These are phyloP conservation scores for Sebastes trivittatus DNA, from an alignment of 2,797 vertebrate genomes.

Conservation along the genomic window DNA sequence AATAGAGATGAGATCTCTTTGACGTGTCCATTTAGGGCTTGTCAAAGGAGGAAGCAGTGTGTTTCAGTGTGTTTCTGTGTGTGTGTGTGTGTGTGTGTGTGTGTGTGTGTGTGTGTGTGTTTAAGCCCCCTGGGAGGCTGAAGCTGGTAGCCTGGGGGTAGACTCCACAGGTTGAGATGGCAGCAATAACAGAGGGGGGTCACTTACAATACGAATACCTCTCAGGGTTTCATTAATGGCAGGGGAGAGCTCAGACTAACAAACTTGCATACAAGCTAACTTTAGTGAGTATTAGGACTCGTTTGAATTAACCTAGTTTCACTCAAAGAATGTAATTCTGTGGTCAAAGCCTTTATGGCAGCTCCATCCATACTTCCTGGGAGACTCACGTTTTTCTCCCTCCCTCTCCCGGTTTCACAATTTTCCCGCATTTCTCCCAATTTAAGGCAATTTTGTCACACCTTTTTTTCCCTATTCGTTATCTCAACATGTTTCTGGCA, in stretches of 20 bases:
- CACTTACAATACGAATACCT: conserved; percentile 40
- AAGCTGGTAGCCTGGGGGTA: conserved; percentile 50
- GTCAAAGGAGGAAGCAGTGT: conserved; percentile 33
- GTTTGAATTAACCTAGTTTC: not conserved
- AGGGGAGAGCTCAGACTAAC: not conserved
- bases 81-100: conserved; percentile 3
- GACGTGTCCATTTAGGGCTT: conserved; percentile 45
- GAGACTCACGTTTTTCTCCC: too few relatives aligned
- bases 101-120: conserved; percentile 6
- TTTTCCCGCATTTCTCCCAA: not conserved
- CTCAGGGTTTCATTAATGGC: conserved; percentile 23
- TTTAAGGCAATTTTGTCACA: not conserved
- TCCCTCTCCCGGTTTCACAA: not conserved
- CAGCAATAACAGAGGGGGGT: conserved; percentile 40
- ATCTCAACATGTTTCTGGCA: not conserved
- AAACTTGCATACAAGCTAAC: conserved; percentile 9
- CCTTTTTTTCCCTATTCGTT: not conserved
- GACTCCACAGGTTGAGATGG: conserved; percentile 69
- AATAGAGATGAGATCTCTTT: conserved; percentile 47
- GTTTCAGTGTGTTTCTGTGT: conserved; percentile 4
- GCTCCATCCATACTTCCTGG: not conserved
- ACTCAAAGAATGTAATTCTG: not conserved
- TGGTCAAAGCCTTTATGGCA: not conserved
- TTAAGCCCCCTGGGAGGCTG: conserved; percentile 26
- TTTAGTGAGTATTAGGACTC: not conserved